These are phyloP conservation scores for Dendrolimus houi DNA, from an alignment of 2,888 invertebrate genomes.

Conservation along the genomic window DNA sequence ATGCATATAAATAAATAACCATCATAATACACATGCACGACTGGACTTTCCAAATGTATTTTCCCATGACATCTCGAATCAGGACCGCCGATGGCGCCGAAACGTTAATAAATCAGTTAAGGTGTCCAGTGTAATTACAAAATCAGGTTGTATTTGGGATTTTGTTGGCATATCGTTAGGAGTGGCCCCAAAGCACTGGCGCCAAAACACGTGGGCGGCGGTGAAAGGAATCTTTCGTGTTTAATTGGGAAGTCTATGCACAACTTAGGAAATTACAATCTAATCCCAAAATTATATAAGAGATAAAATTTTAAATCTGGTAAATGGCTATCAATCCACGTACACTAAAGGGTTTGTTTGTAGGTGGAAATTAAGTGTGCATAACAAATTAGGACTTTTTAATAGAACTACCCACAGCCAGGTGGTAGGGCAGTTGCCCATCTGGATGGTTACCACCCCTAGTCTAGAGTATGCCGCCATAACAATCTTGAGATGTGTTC, in stretches of 20 bases:
- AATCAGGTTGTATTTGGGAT: constrained; percentile 32
- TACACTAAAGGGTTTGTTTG: no score
- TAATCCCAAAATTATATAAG: no score
- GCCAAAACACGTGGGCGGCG: constrained; percentile 8
- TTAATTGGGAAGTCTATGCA: background rate
- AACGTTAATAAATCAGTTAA: constrained; percentile 28
- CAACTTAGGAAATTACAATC: background rate
- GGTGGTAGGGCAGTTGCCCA: no score
- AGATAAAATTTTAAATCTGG: no score
- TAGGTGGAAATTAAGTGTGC: no score
- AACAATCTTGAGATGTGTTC: no score
- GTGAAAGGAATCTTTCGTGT: constrained; percentile 4
- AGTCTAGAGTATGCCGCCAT: no score
- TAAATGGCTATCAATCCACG: no score
- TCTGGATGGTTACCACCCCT: no score
- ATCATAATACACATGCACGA: background rate
- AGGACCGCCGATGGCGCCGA: background rate
- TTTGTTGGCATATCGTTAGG: constrained; percentile 31
- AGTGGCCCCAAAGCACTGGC: constrained; percentile 30
- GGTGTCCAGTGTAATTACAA: constrained; percentile 34
- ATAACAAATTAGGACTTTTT: no score
- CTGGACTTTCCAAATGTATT: background rate
- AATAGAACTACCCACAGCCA: no score
- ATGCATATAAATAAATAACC: background rate
- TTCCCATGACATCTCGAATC: background rate